Base-by-base conservation (phyloP, 2,888 invertebrate genomes). In the Morpho helenor region DNA sequence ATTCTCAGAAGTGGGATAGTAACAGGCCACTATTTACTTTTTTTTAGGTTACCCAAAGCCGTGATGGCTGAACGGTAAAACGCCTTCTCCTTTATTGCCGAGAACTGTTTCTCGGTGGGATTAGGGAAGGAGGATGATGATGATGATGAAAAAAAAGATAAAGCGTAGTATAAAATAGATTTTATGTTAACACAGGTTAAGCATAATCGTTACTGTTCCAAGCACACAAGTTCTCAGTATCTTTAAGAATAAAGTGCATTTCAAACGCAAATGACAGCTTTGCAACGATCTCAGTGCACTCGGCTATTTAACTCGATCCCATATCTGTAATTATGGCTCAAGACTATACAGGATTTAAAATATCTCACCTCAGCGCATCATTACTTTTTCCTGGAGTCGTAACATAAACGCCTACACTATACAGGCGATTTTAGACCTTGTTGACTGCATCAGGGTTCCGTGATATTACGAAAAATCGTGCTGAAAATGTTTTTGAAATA, bases 241-340 rank as follows among this genome's bases (percentile, higher is more conserved):
- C 81, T 78, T 77, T 75, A 73, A 68, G 75, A 74, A 75, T 82
- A 78, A 80, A 83, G 75, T 75, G 79, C 75, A 58, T 60, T 61
- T 62, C 78, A 74, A 78, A 78, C 76, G 73, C 74, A 72, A 83
- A 84, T 84, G 85, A 85, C 82, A 84, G 80, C 76, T 75, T 73
- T 76, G 75, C 76, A 71, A 68, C 67, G 73, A 77, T 75, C 73
- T 69, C 69, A 74, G 73, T 76, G 69, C 75, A 80, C 62, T 65
- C 76, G 82, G 82, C 81, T 85, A 83, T 86, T 86, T 86, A 84
- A 82, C 83, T 80, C 82, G 75, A 79, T 77, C 74, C 77, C 80
- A 80, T 82, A 82, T 83, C 83, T 77, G 84, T 89, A 89, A 89
- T 87, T 87, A 88, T 81, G 81, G 78, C 77, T 75, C 74, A 76